These are phyloP conservation scores for Sinocyclocheilus anshuiensis DNA, from an alignment of 2,113 vertebrate genomes.

Conservation along the genomic window DNA sequence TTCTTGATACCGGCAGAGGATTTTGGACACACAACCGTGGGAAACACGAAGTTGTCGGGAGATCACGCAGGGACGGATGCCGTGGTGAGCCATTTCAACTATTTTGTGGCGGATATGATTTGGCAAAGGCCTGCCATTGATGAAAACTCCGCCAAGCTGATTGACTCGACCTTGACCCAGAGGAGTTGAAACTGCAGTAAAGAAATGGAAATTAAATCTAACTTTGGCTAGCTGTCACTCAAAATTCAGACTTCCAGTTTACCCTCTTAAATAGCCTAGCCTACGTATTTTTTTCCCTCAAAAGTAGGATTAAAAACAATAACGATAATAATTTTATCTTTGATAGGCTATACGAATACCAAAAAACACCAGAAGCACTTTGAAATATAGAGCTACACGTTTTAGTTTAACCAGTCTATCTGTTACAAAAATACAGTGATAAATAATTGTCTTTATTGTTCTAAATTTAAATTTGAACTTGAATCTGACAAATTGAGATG, in stretches of 20 bases:
- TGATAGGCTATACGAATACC: not conserved
- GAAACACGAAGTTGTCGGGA: slow-evolving; percentile 93
- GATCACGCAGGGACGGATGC: slow-evolving; percentile 96
- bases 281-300: not conserved
- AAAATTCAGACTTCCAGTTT: not conserved
- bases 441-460: not conserved
- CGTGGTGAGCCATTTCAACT: slow-evolving; percentile 98
- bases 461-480: not conserved
- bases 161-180: slow-evolving; percentile 97
- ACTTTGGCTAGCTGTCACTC: not conserved
- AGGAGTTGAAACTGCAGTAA: slow-evolving; percentile 87
- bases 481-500: not conserved
- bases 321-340: not conserved
- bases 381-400: not conserved
- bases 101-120: slow-evolving; percentile 98
- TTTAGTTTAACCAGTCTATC: not conserved
- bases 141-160: slow-evolving; percentile 98
- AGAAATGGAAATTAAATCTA: slow-evolving; percentile 24
- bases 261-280: not conserved
- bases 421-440: not conserved
- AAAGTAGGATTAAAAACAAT: not conserved
- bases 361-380: not conserved
- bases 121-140: slow-evolving; percentile 92
- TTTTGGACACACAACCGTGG: slow-evolving; percentile 96
- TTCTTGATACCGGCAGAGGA: slow-evolving; percentile 96